Percentiles rank a stretch among this genome's conserved stretches.
Evolutionary conservation across 2,797 vertebrate genomes (phyloP).

Genomic region (Podargus strigoides): DNA sequence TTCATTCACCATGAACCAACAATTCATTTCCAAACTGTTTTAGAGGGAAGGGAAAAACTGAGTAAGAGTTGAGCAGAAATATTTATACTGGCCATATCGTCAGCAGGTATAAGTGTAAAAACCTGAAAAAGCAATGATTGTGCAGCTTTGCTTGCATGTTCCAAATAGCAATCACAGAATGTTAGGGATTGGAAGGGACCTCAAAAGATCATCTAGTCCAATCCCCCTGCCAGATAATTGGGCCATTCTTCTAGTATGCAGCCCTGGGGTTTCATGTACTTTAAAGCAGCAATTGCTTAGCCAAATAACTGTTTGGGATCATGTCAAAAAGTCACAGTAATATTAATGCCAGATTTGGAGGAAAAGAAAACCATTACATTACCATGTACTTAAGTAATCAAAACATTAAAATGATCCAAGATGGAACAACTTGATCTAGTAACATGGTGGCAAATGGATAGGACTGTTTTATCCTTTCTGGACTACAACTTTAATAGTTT

Average conservation of each 20-base stretch:
- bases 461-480: not conserved
- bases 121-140: not conserved
- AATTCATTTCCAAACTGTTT: not conserved
- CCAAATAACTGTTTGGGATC: not conserved
- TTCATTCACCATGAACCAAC: not conserved
- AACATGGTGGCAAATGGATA: not conserved
- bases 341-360: not conserved
- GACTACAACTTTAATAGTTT: not conserved
- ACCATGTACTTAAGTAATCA: not conserved
- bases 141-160: not conserved
- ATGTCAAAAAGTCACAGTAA: not conserved
- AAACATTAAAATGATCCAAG: not conserved
- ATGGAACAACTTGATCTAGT: not conserved
- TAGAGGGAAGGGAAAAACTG: not conserved
- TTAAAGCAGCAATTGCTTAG: not conserved
- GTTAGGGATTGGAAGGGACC: too few species aligned
- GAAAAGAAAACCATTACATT: not conserved
- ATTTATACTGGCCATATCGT: not conserved
- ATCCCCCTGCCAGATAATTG: too few species aligned
- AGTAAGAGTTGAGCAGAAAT: not conserved
- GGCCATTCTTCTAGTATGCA: not conserved
- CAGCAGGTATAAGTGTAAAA: not conserved
- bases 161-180: not conserved
- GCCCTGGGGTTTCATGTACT: not conserved
- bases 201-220: too few species aligned